phyloP scores from a whole-genome alignment of 2,797 vertebrate genomes.

The Tokudaia muenninki region DNA sequence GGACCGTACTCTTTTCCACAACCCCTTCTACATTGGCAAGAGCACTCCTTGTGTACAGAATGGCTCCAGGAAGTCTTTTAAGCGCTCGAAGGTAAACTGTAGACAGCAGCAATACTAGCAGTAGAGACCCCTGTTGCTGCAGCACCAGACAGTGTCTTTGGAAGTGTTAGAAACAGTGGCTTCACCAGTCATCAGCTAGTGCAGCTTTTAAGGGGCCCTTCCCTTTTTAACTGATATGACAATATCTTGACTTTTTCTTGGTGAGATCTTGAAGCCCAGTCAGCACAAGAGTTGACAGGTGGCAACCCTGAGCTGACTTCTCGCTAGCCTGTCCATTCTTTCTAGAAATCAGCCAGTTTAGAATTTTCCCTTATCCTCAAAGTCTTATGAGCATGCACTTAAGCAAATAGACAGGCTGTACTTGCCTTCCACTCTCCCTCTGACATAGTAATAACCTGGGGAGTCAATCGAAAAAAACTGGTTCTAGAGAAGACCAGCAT shows the following conservation, averaged over 20 bases:
- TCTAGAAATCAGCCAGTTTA: not conserved
- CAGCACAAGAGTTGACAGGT: not conserved
- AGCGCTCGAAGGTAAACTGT: slow-evolving; percentile 93
- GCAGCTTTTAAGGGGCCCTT: not conserved
- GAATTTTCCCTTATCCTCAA: not conserved
- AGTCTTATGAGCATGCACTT: not conserved
- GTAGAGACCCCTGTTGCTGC: not conserved
- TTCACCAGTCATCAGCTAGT: not conserved
- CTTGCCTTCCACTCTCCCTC: not conserved
- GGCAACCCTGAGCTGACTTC: not conserved
- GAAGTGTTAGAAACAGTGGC: not conserved
- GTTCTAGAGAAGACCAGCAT: not conserved
- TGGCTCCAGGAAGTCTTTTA: slow-evolving; percentile 92
- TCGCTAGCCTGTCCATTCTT: not conserved
- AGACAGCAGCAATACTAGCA: not conserved
- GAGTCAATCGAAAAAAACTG: not conserved
- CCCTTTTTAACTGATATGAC: not conserved
- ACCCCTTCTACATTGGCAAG: slow-evolving; percentile 96
- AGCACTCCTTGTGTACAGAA: slow-evolving; percentile 92
- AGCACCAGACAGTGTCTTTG: not conserved
- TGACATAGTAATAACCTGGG: not conserved
- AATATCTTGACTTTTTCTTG: not conserved
- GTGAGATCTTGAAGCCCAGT: not conserved
- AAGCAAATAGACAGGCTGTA: not conserved
- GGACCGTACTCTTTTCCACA: slow-evolving; percentile 97